phyloP scores from a whole-genome alignment of 2,797 vertebrate species.

The Karalla daura region DNA sequence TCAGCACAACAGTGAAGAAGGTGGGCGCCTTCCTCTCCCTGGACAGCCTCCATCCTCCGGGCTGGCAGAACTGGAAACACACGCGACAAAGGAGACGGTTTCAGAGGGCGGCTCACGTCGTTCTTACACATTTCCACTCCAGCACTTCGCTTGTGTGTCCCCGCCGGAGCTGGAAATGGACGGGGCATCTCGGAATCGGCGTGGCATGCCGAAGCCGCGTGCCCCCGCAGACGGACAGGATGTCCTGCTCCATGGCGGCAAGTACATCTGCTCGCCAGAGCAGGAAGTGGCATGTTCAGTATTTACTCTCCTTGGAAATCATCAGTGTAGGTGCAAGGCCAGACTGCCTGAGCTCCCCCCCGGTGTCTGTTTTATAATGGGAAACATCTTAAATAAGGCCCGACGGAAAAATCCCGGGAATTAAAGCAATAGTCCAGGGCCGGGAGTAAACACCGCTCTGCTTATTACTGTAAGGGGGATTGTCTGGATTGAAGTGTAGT shows the following conservation, averaged over 20 bases:
- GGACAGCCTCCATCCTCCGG: conserved; percentile 94
- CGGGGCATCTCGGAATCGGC: conserved; percentile 2
- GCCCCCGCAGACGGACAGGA: conserved; percentile 62
- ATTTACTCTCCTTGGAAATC: conserved; percentile 48
- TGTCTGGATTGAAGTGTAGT: too few relatives aligned
- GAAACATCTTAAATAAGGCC: background rate
- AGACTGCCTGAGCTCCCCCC: conserved; percentile 8
- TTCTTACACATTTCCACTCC: too few relatives aligned
- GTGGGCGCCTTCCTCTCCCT: conserved; percentile 93
- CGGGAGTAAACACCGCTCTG: too few relatives aligned
- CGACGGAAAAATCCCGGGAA: conserved; percentile 4
- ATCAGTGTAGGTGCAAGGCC: conserved; percentile 18
- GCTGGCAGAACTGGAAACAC: conserved; percentile 93
- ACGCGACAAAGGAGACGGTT: conserved; percentile 16
- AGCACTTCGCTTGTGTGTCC: background rate
- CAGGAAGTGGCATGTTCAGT: conserved; percentile 55
- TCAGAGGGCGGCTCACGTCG: background rate
- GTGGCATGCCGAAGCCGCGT: conserved; percentile 16
- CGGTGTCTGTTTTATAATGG: background rate
- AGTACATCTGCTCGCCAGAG: conserved; percentile 60
- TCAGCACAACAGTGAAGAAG: conserved; percentile 97
- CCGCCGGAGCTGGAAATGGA: conserved; percentile 11
- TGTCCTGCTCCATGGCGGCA: conserved; percentile 64
- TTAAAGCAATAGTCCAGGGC: background rate
- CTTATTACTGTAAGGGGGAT: too few relatives aligned